Evolutionary conservation across 2,797 vertebrate genomes (phyloP).

Genomic region (Sparidentex hasta): DNA sequence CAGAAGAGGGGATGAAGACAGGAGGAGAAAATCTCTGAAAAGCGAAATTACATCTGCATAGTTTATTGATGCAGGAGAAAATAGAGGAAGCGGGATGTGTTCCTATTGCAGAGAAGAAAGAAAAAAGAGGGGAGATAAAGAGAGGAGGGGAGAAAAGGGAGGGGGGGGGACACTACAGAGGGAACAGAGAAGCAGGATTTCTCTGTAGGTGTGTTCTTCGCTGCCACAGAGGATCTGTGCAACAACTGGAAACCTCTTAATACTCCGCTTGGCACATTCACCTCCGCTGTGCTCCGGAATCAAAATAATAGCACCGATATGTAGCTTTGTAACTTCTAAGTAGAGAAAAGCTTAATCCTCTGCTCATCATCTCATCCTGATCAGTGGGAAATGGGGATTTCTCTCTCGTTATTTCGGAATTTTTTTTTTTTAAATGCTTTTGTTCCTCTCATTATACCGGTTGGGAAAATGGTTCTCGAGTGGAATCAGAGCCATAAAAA

Average conservation of each 20-base stretch:
- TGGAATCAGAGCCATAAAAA: background rate
- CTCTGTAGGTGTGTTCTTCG: conserved; percentile 39
- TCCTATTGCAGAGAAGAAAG: conserved; percentile 25
- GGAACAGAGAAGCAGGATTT: conserved; percentile 36
- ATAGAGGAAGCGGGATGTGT: conserved; percentile 26
- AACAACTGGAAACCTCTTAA: conserved; percentile 41
- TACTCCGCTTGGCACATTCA: conserved; percentile 7
- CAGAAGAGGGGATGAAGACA: conserved; percentile 16
- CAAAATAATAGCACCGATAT: background rate
- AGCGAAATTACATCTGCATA: conserved; percentile 21
- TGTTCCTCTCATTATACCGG: background rate
- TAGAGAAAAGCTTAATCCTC: background rate
- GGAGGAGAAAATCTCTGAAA: conserved; percentile 22
- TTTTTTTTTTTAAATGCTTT: background rate
- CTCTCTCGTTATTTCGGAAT: background rate
- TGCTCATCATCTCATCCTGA: background rate
- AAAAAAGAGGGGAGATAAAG: conserved; percentile 8
- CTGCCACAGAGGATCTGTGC: conserved; percentile 48
- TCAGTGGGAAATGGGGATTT: background rate
- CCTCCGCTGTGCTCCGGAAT: background rate
- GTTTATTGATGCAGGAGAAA: conserved; percentile 36
- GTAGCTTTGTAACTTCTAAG: background rate
- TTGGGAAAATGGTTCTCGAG: background rate
- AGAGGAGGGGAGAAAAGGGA: background rate
- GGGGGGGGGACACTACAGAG: conserved; percentile 29